Evolutionary conservation across 1,140 invertebrate species (phyloP).

Genomic region (Eupristina koningsbergeri): DNA sequence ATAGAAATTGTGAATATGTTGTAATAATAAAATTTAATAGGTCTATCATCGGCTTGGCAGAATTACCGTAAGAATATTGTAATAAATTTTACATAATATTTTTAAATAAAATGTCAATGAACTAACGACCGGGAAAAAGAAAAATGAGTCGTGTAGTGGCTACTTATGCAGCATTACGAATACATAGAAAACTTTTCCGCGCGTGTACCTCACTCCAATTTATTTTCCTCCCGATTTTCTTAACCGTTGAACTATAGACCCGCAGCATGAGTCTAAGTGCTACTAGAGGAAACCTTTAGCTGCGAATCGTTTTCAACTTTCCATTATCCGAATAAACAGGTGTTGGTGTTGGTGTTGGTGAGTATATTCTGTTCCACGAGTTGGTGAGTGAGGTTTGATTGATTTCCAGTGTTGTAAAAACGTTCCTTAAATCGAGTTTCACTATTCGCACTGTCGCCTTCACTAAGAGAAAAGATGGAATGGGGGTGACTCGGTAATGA

Average conservation of each 20-base stretch:
- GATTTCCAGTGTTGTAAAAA: conserved; percentile 60
- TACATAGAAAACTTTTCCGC: conserved; percentile 3
- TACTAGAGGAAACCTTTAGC: conserved; percentile 63
- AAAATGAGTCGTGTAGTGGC: not conserved
- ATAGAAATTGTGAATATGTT: too few species aligned
- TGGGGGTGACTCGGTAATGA: not conserved
- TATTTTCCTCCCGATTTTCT: conserved; percentile 27
- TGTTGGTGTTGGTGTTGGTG: conserved; percentile 15
- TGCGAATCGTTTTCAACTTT: conserved; percentile 49
- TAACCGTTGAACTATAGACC: conserved; percentile 20
- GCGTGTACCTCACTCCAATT: not conserved
- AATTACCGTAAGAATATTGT: too few species aligned
- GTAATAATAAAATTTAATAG: too few species aligned
- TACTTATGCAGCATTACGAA: not conserved
- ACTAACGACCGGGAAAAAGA: conserved; percentile 12
- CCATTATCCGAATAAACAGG: conserved; percentile 34
- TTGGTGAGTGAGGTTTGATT: conserved; percentile 55
- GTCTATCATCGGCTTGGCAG: too few species aligned
- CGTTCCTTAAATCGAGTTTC: conserved; percentile 44
- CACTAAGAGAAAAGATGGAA: not conserved
- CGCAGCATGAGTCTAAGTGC: conserved; percentile 64
- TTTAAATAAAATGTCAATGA: not conserved
- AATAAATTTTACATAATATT: not conserved
- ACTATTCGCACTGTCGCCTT: not conserved
- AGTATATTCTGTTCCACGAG: conserved; percentile 47